Conservation (phyloP, 2,797 vertebrate genomes). For the Cercopithecus diana region DNA sequence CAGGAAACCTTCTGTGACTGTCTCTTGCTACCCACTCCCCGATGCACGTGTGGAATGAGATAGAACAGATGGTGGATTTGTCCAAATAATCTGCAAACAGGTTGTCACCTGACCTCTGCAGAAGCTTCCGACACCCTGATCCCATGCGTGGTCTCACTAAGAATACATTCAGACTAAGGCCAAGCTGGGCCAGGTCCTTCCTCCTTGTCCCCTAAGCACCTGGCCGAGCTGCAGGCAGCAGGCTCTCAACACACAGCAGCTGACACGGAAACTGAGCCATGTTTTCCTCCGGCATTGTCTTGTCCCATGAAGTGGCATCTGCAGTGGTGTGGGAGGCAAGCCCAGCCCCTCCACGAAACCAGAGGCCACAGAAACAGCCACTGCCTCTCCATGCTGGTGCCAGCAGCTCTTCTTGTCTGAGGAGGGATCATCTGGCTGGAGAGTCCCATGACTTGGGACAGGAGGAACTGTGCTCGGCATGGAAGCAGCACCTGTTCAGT, state of each 20-base stretch:
- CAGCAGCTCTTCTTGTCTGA: neutral
- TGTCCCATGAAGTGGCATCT: no score
- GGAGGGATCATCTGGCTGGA: neutral
- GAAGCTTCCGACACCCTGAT: neutral
- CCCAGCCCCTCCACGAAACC: neutral
- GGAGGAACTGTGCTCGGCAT: neutral
- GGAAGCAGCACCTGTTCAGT: neutral
- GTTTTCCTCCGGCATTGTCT: neutral
- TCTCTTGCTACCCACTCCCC: neutral
- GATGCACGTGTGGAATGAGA: accelerated
- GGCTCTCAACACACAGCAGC: neutral
- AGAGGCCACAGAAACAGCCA: neutral
- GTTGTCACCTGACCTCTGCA: no score
- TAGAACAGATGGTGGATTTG: neutral
- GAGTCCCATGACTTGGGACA: neutral
- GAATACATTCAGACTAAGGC: neutral
- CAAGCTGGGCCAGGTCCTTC: neutral
- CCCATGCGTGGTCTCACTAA: neutral
- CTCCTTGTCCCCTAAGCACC: neutral
- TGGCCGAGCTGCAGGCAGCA: no score
- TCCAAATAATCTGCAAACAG: neutral
- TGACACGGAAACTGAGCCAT: neutral
- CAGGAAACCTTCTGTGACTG: neutral
- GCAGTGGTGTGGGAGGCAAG: neutral
- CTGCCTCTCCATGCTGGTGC: neutral